A percentile compares a stretch with the other conserved stretches of the same genome.
Evolutionary conservation across 2,888 invertebrate genomes (phyloP).

Genomic region (Tortrix viridana): DNA sequence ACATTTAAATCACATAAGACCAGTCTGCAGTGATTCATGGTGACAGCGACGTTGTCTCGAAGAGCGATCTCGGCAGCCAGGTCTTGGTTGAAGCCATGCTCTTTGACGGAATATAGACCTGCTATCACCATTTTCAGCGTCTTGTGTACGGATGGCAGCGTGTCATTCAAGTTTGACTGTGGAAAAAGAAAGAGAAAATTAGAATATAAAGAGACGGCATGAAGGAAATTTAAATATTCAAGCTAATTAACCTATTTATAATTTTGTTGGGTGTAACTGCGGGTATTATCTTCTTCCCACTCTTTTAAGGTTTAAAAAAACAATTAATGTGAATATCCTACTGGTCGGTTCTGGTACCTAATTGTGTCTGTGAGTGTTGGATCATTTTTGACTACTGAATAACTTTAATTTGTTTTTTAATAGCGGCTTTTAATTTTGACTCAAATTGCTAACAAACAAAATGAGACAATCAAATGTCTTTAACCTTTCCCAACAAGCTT

Average conservation of each 20-base stretch:
- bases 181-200: slow-evolving; percentile 46
- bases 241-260: no score
- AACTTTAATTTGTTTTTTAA: no score
- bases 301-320: no score
- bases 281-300: no score
- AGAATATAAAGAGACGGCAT: neutral
- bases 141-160: slow-evolving; percentile 86
- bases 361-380: no score
- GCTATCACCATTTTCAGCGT: slow-evolving; percentile 89
- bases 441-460: no score
- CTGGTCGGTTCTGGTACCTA: no score
- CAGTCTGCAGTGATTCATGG: slow-evolving; percentile 85
- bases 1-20: slow-evolving; percentile 88
- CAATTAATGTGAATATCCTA: no score
- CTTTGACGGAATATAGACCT: slow-evolving; percentile 87
- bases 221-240: neutral
- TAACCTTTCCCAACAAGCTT: slow-evolving; percentile 40
- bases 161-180: slow-evolving; percentile 64
- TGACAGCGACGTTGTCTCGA: slow-evolving; percentile 80
- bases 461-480: slow-evolving; percentile 14
- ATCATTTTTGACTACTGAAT: no score
- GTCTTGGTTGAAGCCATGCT: slow-evolving; percentile 76
- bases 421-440: no score
- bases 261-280: no score
- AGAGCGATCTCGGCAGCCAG: slow-evolving; percentile 57